These are phyloP conservation scores for Istiophorus platypterus DNA, from an alignment of 2,113 vertebrate genomes.

Conservation along the genomic window DNA sequence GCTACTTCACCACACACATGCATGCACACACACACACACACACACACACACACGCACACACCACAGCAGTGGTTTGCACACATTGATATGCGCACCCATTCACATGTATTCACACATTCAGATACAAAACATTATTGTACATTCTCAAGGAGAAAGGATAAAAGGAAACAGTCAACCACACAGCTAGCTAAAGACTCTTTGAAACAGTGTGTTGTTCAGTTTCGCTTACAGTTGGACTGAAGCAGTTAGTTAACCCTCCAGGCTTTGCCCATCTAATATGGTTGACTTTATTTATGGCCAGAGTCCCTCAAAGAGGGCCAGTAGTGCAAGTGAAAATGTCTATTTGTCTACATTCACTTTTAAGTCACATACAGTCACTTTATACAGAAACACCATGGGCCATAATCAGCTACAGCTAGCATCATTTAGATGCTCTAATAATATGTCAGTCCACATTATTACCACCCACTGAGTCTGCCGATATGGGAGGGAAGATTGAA, in stretches of 20 bases:
- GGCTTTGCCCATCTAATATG: slow-evolving; percentile 53
- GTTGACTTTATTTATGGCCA: slow-evolving; percentile 63
- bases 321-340: slow-evolving; percentile 57
- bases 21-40: background rate
- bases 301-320: slow-evolving; percentile 38
- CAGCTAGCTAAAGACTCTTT: slow-evolving; percentile 37
- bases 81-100: background rate
- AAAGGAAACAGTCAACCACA: slow-evolving; percentile 53
- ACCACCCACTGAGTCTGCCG: slow-evolving; percentile 67
- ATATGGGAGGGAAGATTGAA: slow-evolving; percentile 50
- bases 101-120: slow-evolving; percentile 6
- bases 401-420: slow-evolving; percentile 62
- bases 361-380: slow-evolving; percentile 64
- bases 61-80: slow-evolving; percentile 1
- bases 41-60: background rate
- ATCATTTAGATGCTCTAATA: slow-evolving; percentile 77
- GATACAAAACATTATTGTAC: background rate
- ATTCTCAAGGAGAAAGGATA: slow-evolving; percentile 39
- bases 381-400: slow-evolving; percentile 47
- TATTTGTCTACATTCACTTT: slow-evolving; percentile 63
- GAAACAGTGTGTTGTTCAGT: slow-evolving; percentile 41
- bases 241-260: slow-evolving; percentile 51
- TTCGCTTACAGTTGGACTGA: slow-evolving; percentile 43
- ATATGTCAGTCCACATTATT: slow-evolving; percentile 75
- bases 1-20: slow-evolving; percentile 33